Conservation (phyloP, 2,888 invertebrate genomes). For the Dysmachus trigonus region DNA sequence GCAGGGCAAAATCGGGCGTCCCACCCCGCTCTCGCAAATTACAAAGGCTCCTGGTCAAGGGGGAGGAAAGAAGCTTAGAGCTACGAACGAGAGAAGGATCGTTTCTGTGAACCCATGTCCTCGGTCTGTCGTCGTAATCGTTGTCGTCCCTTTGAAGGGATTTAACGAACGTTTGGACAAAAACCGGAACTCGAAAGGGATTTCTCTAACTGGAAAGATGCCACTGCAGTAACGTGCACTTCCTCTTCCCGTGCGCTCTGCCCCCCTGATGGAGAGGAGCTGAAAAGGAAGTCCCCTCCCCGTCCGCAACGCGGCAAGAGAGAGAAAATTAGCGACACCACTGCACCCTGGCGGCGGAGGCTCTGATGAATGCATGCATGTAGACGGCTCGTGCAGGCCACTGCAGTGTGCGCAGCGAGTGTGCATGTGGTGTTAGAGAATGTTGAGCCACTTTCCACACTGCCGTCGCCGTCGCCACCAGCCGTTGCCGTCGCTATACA, state of each 20-base stretch:
- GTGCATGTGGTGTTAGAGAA: background rate
- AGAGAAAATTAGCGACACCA: too few relatives aligned
- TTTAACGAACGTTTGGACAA: background rate
- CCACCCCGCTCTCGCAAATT: too few relatives aligned
- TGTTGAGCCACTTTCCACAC: background rate
- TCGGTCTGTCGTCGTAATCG: too few relatives aligned
- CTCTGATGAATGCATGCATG: background rate
- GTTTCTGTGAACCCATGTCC: background rate
- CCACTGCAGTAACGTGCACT: conserved; percentile 35
- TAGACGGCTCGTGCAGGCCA: background rate
- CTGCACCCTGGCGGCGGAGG: background rate
- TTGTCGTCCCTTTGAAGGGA: background rate
- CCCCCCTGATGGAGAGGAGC: too few relatives aligned
- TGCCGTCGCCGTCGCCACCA: too few relatives aligned
- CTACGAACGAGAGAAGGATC: background rate
- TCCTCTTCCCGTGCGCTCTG: background rate
- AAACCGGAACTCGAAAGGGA: background rate
- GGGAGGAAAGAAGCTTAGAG: background rate
- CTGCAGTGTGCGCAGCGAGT: background rate
- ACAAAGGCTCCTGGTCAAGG: too few relatives aligned
- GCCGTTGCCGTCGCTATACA: background rate
- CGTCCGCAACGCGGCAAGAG: too few relatives aligned
- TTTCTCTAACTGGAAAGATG: background rate
- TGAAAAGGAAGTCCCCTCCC: too few relatives aligned
- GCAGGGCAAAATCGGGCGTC: background rate